Percentiles rank a stretch among this genome's conserved stretches.
phyloP scores from a whole-genome alignment of 2,888 invertebrate genomes.

The Prosapia bicincta region DNA sequence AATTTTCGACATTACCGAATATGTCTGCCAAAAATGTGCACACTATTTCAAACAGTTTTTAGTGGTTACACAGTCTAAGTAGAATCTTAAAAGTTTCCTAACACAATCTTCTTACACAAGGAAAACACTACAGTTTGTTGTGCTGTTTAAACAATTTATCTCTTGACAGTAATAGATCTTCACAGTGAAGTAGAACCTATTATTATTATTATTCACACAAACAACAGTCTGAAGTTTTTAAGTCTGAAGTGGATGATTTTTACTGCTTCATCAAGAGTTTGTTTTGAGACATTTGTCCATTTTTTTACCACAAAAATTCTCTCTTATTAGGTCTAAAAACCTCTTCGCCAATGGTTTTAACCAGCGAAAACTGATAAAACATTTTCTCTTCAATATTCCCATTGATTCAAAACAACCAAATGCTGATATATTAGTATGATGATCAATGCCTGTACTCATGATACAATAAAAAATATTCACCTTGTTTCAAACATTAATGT shows the following conservation, averaged over 20 bases:
- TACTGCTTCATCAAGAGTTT: not conserved
- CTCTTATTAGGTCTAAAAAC: not conserved
- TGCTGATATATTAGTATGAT: not conserved
- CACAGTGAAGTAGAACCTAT: no score
- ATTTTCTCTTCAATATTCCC: slow-evolving; percentile 8
- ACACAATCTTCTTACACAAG: no score
- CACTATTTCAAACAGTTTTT: no score
- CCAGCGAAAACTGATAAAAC: not conserved
- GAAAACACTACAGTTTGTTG: no score
- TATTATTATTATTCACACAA: not conserved
- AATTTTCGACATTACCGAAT: no score
- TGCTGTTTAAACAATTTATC: no score
- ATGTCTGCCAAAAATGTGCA: no score
- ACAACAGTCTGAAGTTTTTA: not conserved
- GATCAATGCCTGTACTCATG: slow-evolving; percentile 19
- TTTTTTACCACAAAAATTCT: not conserved
- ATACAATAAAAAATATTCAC: slow-evolving; percentile 13
- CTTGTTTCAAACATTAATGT: slow-evolving; percentile 9
- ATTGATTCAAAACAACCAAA: slow-evolving; percentile 11
- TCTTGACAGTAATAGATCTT: no score
- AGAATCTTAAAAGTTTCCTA: no score
- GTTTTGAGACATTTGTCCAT: not conserved
- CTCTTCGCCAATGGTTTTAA: not conserved
- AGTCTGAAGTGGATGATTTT: not conserved
- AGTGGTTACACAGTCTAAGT: no score